phyloP scores from a whole-genome alignment of 2,888 invertebrate species.

The Conus canariensis region DNA sequence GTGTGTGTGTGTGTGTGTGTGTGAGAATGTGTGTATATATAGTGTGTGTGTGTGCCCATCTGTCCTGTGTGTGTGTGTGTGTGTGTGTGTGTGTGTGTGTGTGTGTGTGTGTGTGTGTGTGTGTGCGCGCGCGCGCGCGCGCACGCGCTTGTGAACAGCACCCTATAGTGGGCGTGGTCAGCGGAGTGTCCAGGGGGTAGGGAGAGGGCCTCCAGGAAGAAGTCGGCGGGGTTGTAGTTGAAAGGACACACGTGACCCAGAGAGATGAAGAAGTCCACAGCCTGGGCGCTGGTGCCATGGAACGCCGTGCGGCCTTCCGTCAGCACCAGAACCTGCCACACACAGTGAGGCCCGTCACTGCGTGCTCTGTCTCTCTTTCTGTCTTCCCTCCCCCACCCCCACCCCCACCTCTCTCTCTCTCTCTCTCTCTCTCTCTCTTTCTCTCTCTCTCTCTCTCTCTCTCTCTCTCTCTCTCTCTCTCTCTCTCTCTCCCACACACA shows the following conservation, averaged over 20 bases:
- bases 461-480: too few species aligned
- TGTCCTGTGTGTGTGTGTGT: too few species aligned
- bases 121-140: background rate
- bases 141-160: background rate
- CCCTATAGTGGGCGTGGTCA: too few species aligned
- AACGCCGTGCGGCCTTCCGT: slow-evolving; percentile 16
- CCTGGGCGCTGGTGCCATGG: slow-evolving; percentile 1
- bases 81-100: too few species aligned
- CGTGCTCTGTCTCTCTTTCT: too few species aligned
- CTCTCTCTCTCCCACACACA: too few species aligned
- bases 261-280: slow-evolving; percentile 44
- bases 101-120: background rate
- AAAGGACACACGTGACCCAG: slow-evolving; percentile 83
- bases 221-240: slow-evolving; percentile 96
- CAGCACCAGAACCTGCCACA: slow-evolving; percentile 23
- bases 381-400: too few species aligned
- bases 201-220: slow-evolving; percentile 87
- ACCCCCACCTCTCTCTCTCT: too few species aligned
- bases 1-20: slow-evolving; percentile 18
- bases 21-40: background rate
- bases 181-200: background rate
- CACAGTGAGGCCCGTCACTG: too few species aligned
- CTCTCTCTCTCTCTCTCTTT: too few species aligned
- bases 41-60: too few species aligned
- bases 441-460: too few species aligned